Evolutionary conservation across 2,888 invertebrate genomes (phyloP).

Genomic region (Euzetes globulus): DNA sequence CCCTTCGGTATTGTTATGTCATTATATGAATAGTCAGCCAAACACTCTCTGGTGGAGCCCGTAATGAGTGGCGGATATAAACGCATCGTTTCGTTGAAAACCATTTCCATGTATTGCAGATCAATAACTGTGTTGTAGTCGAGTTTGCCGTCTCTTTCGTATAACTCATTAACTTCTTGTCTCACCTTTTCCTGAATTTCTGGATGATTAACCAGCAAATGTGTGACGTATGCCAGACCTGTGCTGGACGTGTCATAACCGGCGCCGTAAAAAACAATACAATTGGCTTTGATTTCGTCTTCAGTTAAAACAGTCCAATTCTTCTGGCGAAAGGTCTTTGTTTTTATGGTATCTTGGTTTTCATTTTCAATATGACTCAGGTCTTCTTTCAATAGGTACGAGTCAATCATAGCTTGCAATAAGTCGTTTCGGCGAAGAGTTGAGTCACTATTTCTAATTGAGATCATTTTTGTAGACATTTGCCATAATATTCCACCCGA

Average conservation of each 20-base stretch:
- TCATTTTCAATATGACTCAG: not conserved
- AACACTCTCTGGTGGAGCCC: slow-evolving; percentile 37
- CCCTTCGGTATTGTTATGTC: slow-evolving; percentile 41
- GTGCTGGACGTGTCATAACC: slow-evolving; percentile 40
- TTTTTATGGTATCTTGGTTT: too few species aligned
- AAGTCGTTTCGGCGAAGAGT: slow-evolving; percentile 24
- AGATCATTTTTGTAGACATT: not conserved
- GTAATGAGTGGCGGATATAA: slow-evolving; percentile 41
- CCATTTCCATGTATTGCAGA: slow-evolving; percentile 38
- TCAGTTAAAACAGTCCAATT: slow-evolving; percentile 14
- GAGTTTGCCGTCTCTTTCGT: slow-evolving; percentile 33
- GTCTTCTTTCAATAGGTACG: not conserved
- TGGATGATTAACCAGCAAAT: slow-evolving; percentile 38
- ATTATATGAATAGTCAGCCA: slow-evolving; percentile 35
- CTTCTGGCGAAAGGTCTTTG: not conserved
- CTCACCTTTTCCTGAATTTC: slow-evolving; percentile 39
- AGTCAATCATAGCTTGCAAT: slow-evolving; percentile 35
- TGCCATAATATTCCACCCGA: not conserved
- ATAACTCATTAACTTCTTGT: slow-evolving; percentile 33
- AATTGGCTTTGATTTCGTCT: slow-evolving; percentile 35
- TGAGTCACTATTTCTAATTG: not conserved
- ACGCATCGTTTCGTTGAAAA: slow-evolving; percentile 38
- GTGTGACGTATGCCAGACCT: slow-evolving; percentile 38
- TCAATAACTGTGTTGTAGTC: slow-evolving; percentile 38
- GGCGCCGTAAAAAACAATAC: slow-evolving; percentile 35